Evolutionary conservation across 1,140 invertebrate genomes (phyloP).

Genomic region (Cyphomyrmex costatus): DNA sequence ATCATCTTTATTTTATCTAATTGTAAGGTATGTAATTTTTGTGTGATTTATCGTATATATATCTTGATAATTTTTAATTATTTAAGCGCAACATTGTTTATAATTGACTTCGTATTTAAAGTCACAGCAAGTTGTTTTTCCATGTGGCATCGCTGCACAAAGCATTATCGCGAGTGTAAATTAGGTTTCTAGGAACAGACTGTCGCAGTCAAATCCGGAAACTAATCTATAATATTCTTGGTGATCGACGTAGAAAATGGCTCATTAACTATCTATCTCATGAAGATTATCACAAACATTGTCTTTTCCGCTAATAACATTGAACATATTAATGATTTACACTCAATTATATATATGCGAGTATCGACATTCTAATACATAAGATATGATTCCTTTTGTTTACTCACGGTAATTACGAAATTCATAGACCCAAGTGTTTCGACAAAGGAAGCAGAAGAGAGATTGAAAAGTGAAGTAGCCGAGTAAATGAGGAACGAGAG

Average conservation of each 20-base stretch:
- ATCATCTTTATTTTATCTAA: no score
- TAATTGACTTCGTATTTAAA: slow-evolving; percentile 27
- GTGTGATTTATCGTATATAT: no score
- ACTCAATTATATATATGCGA: not conserved
- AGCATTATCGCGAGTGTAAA: slow-evolving; percentile 29
- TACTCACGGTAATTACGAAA: slow-evolving; percentile 82
- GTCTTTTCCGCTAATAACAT: not conserved
- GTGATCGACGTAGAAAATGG: slow-evolving; percentile 59
- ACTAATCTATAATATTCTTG: not conserved
- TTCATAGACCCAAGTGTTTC: slow-evolving; percentile 59
- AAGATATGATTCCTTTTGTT: slow-evolving; percentile 75
- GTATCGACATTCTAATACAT: slow-evolving; percentile 18
- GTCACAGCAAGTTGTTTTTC: not conserved
- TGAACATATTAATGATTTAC: not conserved
- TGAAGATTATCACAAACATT: not conserved
- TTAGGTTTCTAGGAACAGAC: slow-evolving; percentile 66
- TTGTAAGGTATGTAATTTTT: no score
- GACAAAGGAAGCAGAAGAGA: slow-evolving; percentile 58
- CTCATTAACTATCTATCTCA: slow-evolving; percentile 33
- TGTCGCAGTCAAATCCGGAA: slow-evolving; percentile 47
- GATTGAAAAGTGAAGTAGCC: not conserved
- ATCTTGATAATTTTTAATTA: no score
- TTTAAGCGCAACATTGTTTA: no score
- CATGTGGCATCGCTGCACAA: not conserved
- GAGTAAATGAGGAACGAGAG: slow-evolving; percentile 29